A percentile compares a stretch with the other conserved stretches of the same genome.
phyloP scores from a whole-genome alignment of 2,797 vertebrate species.

The Meriones psammophilus region DNA sequence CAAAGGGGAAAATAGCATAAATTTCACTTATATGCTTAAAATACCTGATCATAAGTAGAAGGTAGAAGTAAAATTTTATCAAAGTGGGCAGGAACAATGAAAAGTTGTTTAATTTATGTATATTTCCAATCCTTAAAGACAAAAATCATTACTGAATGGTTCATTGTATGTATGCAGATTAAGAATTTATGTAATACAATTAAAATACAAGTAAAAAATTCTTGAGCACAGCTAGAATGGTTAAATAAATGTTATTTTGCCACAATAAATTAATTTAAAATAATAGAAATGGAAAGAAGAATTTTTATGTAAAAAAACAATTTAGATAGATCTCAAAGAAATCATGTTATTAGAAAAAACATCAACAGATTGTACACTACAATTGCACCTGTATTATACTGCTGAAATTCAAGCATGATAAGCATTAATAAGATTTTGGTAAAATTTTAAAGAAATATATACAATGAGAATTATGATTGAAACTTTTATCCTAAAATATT shows the following conservation, averaged over 20 bases:
- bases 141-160: not conserved
- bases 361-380: not conserved
- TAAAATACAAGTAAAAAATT: not conserved
- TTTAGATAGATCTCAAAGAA: not conserved
- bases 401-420: not conserved
- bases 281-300: not conserved
- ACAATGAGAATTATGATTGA: not conserved
- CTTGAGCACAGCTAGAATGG: not conserved
- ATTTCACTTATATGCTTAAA: not conserved
- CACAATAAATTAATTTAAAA: not conserved
- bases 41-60: not conserved
- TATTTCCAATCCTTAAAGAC: not conserved
- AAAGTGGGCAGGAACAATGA: not conserved
- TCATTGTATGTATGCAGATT: not conserved
- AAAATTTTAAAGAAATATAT: not conserved
- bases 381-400: not conserved
- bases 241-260: not conserved
- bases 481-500: not conserved
- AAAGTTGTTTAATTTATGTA: not conserved
- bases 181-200: not conserved
- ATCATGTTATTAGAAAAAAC: not conserved
- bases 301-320: not conserved
- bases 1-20: not conserved
- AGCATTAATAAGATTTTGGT: not conserved
- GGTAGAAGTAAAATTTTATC: not conserved